Evolutionary conservation across 1,140 invertebrate species (phyloP).

Genomic region (Drosophila rufa): DNA sequence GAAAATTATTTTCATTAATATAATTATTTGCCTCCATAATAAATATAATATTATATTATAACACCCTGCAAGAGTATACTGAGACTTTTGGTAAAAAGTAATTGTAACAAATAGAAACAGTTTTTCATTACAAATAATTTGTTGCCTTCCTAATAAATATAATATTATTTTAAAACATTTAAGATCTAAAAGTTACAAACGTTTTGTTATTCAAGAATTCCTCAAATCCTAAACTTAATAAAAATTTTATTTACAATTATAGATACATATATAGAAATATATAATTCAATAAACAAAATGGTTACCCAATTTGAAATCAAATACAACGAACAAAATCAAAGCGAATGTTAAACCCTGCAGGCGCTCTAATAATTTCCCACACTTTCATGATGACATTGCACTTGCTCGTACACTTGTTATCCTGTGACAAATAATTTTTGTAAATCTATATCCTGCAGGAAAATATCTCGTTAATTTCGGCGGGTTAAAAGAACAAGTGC

Average conservation of each 20-base stretch:
- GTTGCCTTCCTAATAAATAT: too few species aligned
- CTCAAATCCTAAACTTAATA: too few species aligned
- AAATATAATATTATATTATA: too few species aligned
- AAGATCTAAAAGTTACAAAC: not conserved
- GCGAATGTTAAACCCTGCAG: not conserved
- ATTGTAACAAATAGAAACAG: too few species aligned
- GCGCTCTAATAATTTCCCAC: conserved; percentile 23
- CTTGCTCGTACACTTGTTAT: conserved; percentile 26
- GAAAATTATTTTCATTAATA: too few species aligned
- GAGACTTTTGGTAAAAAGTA: too few species aligned
- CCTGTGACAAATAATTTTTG: conserved; percentile 18
- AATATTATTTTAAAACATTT: too few species aligned
- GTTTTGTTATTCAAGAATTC: not conserved
- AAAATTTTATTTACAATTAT: too few species aligned
- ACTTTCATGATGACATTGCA: conserved; percentile 31
- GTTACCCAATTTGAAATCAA: not conserved
- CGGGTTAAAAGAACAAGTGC: conserved; percentile 66
- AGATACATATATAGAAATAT: too few species aligned
- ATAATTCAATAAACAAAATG: not conserved
- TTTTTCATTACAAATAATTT: too few species aligned
- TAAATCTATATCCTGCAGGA: conserved; percentile 13
- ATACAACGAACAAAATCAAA: not conserved
- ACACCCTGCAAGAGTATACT: too few species aligned
- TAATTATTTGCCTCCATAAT: too few species aligned
- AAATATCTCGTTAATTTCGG: conserved; percentile 65